Evolutionary conservation across 1,140 invertebrate genomes (phyloP).

Genomic region (Sogatella furcifera): DNA sequence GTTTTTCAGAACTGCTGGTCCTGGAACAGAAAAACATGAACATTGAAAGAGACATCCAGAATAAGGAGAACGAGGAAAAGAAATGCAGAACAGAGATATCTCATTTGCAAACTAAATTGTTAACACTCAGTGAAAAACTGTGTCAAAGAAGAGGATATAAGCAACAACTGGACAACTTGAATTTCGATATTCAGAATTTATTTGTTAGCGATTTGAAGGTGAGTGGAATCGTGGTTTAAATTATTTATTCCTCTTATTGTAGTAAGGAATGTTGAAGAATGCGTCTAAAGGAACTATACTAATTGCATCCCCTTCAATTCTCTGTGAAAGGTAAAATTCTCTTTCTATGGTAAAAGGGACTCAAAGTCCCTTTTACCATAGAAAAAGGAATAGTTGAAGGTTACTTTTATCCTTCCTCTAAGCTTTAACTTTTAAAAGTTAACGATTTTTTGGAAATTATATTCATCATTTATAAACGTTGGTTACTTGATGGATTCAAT

Average conservation of each 20-base stretch:
- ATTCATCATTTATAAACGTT: no score
- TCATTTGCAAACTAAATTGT: conserved; percentile 43
- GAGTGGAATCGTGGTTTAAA: not conserved
- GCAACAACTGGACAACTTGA: conserved; percentile 45
- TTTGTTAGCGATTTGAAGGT: conserved; percentile 40
- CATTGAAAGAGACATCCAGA: conserved; percentile 48
- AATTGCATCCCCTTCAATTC: no score
- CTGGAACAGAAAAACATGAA: conserved; percentile 62
- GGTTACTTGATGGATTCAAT: no score
- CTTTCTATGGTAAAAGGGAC: no score
- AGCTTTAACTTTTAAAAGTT: no score
- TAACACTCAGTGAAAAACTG: conserved; percentile 39
- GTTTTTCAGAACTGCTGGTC: conserved; percentile 50
- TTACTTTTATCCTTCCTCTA: no score
- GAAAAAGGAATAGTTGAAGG: no score
- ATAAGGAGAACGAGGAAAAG: conserved; percentile 40
- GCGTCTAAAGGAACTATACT: no score
- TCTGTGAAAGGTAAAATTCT: no score
- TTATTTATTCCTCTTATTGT: not conserved
- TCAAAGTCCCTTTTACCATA: no score
- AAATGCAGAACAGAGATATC: conserved; percentile 46
- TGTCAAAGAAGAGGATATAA: conserved; percentile 9
- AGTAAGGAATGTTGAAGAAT: no score
- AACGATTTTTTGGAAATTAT: no score
- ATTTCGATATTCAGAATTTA: conserved; percentile 42